phyloP scores from a whole-genome alignment of 2,113 vertebrate genomes.

The Osmerus eperlanus region DNA sequence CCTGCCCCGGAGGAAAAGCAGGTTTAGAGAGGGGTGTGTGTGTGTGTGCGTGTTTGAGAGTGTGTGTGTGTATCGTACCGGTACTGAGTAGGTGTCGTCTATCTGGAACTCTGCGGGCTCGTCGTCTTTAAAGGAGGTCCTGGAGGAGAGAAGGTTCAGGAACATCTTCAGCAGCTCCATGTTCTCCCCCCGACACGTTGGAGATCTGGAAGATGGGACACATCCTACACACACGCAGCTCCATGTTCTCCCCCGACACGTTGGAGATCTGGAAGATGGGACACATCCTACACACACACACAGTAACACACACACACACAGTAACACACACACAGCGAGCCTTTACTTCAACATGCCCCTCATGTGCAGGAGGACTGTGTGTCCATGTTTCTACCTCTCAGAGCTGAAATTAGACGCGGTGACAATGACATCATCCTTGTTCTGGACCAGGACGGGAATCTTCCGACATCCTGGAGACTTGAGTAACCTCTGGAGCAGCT shows the following conservation, averaged over 20 bases:
- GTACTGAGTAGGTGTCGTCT: constrained; percentile 98
- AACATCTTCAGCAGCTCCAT: constrained; percentile 98
- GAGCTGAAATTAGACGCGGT: constrained; percentile 99
- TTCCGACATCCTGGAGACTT: constrained; percentile 98
- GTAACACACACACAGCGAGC: neutral
- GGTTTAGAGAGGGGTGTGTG: neutral
- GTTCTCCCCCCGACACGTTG: constrained; percentile 93
- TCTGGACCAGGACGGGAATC: constrained; percentile 96
- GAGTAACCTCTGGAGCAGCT: constrained; percentile 93
- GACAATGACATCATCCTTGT: constrained; percentile 96
- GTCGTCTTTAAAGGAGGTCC: constrained; percentile 92
- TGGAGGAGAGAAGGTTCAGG: constrained; percentile 94
- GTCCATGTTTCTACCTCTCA: constrained; percentile 78
- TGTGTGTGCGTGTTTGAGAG: neutral
- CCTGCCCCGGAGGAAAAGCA: constrained; percentile 66
- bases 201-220: constrained; percentile 99
- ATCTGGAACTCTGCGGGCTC: constrained; percentile 98
- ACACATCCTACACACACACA: constrained; percentile 82
- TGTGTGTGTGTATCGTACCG: constrained; percentile 65
- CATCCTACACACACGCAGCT: constrained; percentile 84
- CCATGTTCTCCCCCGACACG: constrained; percentile 95
- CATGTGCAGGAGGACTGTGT: too few relatives aligned
- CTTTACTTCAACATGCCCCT: too few relatives aligned
- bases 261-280: constrained; percentile 99
- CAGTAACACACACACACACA: constrained; percentile 18